Evolutionary conservation across 2,888 invertebrate species (phyloP), one percentile per base, ranked within the genome.

Genomic region (Pseudeuparius sepicola): DNA sequence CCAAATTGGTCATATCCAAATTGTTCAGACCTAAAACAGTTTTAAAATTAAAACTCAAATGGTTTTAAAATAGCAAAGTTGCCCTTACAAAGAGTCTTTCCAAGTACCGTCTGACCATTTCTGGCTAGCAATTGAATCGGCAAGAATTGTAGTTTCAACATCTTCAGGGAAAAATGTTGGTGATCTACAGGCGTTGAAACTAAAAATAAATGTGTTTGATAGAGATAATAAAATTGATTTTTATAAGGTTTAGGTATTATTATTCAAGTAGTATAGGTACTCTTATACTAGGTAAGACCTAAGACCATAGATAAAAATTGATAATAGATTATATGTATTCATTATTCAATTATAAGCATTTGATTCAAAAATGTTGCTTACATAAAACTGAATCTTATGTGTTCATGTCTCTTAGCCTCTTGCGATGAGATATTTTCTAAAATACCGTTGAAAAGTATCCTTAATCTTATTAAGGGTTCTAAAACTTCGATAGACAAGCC

Each of bases 401-500:
- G 69, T 44, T 64, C 59, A 3, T 63, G 41, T 14, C 56, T 52
- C 30, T 59, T 61, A 40, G 64, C 43, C 14, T 47, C 45, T 7
- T 48, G 47, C 14, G 52, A 53, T 28, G 63, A 57, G 6, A 56
- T 52, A 14, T 58, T 57, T 49, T 65, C 68, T 27, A 84, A 56
- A n/a, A 77, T 56, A 1, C 85, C 85, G 55, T 79, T 82, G 55
- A 69, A 86, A 16, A 71, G 57, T 11, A 86, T 64, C 49, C 81
- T 67, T 64, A 78, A 68, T 36, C 69, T 65, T 38, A 59, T 58
- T 51, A 71, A 67, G 0, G 76, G 70, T 48, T 80, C 74, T 25
- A 79, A 47, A 24, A 73, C 61, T 47, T 74, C 71, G 15, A 85
- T 64, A 44, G 67, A 68, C 23, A 85, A 55, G 1, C 73, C 75